Evolutionary conservation across 2,797 vertebrate genomes (phyloP).

Genomic region (Buceros bicornis): DNA sequence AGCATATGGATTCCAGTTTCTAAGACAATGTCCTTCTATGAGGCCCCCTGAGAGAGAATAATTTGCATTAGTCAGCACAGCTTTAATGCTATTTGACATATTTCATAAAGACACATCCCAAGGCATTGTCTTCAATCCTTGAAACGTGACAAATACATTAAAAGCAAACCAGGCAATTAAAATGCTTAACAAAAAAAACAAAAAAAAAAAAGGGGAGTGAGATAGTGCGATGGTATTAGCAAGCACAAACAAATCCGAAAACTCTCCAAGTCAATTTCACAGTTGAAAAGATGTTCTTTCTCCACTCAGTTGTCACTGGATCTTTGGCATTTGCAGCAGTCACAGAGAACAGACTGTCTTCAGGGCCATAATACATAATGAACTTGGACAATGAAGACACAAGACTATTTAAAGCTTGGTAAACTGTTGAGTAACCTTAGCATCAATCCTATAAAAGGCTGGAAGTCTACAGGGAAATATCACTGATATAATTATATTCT

Average conservation of each 20-base stretch:
- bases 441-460: slow-evolving; percentile 38
- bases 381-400: slow-evolving; percentile 30
- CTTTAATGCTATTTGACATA: slow-evolving; percentile 10
- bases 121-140: slow-evolving; percentile 41
- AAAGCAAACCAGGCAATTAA: slow-evolving; percentile 50
- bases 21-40: background rate
- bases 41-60: background rate
- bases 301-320: slow-evolving; percentile 32
- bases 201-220: background rate
- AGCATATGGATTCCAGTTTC: background rate
- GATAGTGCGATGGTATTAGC: background rate
- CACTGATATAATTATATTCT: slow-evolving; percentile 32
- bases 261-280: slow-evolving; percentile 1
- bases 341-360: slow-evolving; percentile 28
- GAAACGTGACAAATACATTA: slow-evolving; percentile 31
- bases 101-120: slow-evolving; percentile 28
- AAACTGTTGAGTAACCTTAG: slow-evolving; percentile 50
- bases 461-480: slow-evolving; percentile 45
- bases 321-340: slow-evolving; percentile 41
- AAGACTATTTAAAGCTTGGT: slow-evolving; percentile 41
- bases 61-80: slow-evolving; percentile 42
- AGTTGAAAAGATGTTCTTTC: slow-evolving; percentile 42
- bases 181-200: background rate
- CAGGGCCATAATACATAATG: slow-evolving; percentile 14
- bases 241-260: slow-evolving; percentile 33